A percentile compares a stretch with the other conserved stretches of the same genome.
These are phyloP conservation scores for Oligia fasciuncula DNA, from an alignment of 2,888 invertebrate species.

Conservation along the genomic window DNA sequence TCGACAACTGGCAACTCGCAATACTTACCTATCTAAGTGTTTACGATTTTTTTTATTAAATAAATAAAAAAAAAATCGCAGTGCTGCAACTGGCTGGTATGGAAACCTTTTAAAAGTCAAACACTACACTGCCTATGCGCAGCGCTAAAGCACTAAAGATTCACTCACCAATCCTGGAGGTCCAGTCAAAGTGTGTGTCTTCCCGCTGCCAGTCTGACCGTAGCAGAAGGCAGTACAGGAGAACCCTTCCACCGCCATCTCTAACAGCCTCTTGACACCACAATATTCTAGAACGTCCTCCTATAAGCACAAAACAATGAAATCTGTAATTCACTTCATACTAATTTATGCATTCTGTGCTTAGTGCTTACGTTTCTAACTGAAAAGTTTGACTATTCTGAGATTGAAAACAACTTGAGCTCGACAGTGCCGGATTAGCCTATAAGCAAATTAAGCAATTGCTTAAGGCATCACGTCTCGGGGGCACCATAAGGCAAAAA, in stretches of 20 bases:
- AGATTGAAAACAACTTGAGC: background rate
- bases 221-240: slow-evolving; percentile 98
- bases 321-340: background rate
- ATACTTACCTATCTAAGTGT: no score
- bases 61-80: no score
- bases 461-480: no score
- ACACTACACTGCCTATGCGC: no score
- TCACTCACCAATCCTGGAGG: slow-evolving; percentile 95
- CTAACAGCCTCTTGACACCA: slow-evolving; percentile 96
- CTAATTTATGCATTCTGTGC: background rate
- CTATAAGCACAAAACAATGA: slow-evolving; percentile 64
- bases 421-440: no score
- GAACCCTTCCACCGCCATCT: slow-evolving; percentile 98
- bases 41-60: no score
- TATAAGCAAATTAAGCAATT: no score
- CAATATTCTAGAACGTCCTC: slow-evolving; percentile 96
- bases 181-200: slow-evolving; percentile 98
- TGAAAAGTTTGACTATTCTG: background rate
- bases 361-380: background rate
- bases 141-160: background rate
- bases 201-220: slow-evolving; percentile 99
- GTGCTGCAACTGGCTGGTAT: no score
- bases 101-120: no score
- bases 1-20: no score
- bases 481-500: no score